Evolutionary conservation across 2,888 invertebrate species (phyloP).

Genomic region (Buathra laborator): DNA sequence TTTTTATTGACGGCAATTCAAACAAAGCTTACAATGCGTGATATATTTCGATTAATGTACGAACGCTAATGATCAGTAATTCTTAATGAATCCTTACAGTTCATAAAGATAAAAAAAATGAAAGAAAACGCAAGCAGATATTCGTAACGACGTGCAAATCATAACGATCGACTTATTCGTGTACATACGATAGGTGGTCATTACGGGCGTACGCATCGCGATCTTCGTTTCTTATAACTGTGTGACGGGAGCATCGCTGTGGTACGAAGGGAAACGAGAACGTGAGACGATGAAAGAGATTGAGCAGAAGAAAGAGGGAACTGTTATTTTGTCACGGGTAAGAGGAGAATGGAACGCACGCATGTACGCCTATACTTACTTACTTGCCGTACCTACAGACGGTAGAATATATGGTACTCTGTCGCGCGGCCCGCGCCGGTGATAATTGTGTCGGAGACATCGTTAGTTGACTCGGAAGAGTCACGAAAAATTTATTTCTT

Average conservation of each 20-base stretch:
- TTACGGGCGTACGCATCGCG: conserved; percentile 46
- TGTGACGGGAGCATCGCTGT: neutral
- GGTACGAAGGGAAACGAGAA: conserved; percentile 25
- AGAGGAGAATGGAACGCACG: conserved; percentile 26
- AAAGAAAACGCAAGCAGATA: conserved; percentile 31
- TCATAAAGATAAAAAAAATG: conserved; percentile 20
- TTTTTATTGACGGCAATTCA: no score
- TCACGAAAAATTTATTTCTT: conserved; percentile 34
- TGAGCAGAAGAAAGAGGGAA: conserved; percentile 11
- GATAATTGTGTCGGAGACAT: conserved; percentile 52
- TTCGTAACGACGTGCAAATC: conserved; percentile 47
- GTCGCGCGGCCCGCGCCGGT: conserved; percentile 45
- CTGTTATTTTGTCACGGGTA: conserved; percentile 24
- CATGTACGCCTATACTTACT: conserved; percentile 18
- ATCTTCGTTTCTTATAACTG: conserved; percentile 13
- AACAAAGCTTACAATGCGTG: no score
- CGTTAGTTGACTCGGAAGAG: conserved; percentile 48
- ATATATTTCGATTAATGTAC: no score
- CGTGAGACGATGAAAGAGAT: conserved; percentile 27
- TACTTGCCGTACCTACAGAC: conserved; percentile 11
- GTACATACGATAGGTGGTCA: conserved; percentile 34
- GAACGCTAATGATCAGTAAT: no score
- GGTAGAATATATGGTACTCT: conserved; percentile 7
- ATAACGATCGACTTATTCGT: conserved; percentile 44
- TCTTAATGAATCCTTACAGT: neutral